phyloP scores from a whole-genome alignment of 2,113 vertebrate species.

The Felis catus region F.catus_Fca126_mat1.0 CM031412.1:135101501-135102000 shows the following conservation, averaged over 20 bases:
- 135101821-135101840: conserved; percentile 20
- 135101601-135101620: background rate
- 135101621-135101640: background rate
- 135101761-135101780: conserved; percentile 38
- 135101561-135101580: background rate
- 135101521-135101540: conserved; percentile 17
- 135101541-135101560: conserved; percentile 20
- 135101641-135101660: background rate
- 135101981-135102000: background rate
- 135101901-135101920: background rate
- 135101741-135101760: conserved; percentile 48
- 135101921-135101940: background rate
- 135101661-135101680: background rate
- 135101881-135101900: background rate
- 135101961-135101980: conserved; percentile 48
- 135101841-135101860: background rate
- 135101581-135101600: background rate
- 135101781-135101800: conserved; percentile 21
- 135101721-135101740: conserved; percentile 47
- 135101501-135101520: background rate
- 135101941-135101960: conserved; percentile 46
- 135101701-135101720: conserved; percentile 21
- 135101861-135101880: conserved; percentile 13
- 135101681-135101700: background rate
- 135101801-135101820: background rate